These are phyloP conservation scores for Mionectes olivaceus DNA, from an alignment of 2,797 vertebrate genomes.

Conservation along the genomic window DNA sequence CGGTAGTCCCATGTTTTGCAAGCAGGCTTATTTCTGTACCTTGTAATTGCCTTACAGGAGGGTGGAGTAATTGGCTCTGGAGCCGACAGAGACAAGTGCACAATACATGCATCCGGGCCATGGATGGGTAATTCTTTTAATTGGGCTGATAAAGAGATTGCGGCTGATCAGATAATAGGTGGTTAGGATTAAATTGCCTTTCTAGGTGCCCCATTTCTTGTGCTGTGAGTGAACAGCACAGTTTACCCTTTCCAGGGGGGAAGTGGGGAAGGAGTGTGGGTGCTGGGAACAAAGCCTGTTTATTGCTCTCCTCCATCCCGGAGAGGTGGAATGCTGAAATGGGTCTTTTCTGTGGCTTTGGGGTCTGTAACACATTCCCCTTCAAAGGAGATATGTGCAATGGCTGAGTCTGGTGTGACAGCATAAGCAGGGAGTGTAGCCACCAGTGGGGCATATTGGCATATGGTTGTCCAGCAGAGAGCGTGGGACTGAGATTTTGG, in stretches of 20 bases:
- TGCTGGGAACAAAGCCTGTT: neutral
- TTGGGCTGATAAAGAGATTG: slow-evolving; percentile 67
- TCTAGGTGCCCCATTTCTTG: slow-evolving; percentile 20
- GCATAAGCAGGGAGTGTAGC: neutral
- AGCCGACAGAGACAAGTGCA: slow-evolving; percentile 51
- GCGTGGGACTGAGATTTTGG: neutral
- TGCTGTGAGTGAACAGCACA: neutral
- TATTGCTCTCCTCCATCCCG: fast-evolving
- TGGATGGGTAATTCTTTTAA: slow-evolving; percentile 68
- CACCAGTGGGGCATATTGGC: neutral
- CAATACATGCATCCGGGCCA: slow-evolving; percentile 48
- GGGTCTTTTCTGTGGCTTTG: neutral
- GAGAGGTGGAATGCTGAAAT: neutral
- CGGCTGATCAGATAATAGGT: slow-evolving; percentile 54
- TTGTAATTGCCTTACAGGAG: slow-evolving; percentile 64
- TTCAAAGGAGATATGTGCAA: neutral
- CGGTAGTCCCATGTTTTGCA: neutral
- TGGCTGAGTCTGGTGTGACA: fast-evolving
- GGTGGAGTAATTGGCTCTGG: slow-evolving; percentile 62
- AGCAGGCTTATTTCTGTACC: slow-evolving; percentile 62
- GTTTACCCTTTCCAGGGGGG: neutral
- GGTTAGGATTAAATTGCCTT: slow-evolving; percentile 60
- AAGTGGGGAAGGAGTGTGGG: fast-evolving
- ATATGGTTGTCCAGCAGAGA: neutral
- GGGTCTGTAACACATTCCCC: neutral